Conservation (phyloP, 2,797 vertebrate species). For the Enteromius thamalakanensis region DNA sequence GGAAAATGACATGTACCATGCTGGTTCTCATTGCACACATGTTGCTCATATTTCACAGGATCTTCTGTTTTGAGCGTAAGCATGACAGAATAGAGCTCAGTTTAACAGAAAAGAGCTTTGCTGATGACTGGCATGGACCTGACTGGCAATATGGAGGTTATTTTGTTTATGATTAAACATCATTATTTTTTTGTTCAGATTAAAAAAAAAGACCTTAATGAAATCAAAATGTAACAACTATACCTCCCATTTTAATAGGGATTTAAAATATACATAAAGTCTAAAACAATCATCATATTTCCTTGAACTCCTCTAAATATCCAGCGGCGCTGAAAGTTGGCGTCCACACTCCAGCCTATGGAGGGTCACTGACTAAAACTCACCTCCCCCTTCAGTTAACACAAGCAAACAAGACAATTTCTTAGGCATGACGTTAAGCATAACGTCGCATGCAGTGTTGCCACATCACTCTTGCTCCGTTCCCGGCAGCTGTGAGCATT, state of each 20-base stretch:
- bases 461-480: slow-evolving; percentile 18
- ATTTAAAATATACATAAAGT: no score
- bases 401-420: slow-evolving; percentile 34
- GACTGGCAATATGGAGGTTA: neutral
- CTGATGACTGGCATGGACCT: neutral
- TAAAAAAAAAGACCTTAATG: neutral
- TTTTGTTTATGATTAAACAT: neutral
- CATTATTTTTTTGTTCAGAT: no score
- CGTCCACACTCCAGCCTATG: neutral
- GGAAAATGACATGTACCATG: slow-evolving; percentile 39
- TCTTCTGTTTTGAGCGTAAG: neutral
- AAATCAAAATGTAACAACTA: neutral
- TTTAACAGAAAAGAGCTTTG: neutral
- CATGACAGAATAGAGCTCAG: neutral
- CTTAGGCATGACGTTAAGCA: slow-evolving; percentile 30
- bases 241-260: neutral
- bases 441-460: neutral
- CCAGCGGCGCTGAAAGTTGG: neutral
- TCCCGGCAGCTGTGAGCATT: slow-evolving; percentile 50
- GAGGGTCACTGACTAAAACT: neutral
- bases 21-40: slow-evolving; percentile 43
- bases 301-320: neutral
- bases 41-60: slow-evolving; percentile 52
- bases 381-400: neutral
- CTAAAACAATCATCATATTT: neutral